Conservation (phyloP, 2,888 invertebrate genomes). For the Lamellibrachia satsuma region DNA sequence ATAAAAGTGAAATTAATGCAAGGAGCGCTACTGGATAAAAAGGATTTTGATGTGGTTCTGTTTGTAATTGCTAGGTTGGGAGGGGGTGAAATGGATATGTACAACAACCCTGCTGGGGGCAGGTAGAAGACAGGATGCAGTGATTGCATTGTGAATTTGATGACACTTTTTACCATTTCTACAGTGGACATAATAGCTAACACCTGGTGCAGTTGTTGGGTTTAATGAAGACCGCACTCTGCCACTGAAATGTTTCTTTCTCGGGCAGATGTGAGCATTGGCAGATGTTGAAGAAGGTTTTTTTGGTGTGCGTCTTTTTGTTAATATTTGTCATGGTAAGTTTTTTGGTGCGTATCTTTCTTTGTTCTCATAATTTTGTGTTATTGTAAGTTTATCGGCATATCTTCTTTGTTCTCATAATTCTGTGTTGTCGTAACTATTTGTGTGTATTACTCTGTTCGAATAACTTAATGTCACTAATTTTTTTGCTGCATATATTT, state of each 20-base stretch:
- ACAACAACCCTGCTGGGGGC: background rate
- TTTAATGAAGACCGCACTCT: background rate
- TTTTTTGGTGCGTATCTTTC: background rate
- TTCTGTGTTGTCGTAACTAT: background rate
- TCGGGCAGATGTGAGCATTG: background rate
- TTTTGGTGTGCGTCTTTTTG: background rate
- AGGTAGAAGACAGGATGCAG: background rate
- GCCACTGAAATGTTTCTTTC: background rate
- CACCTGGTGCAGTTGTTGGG: background rate
- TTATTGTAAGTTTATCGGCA: background rate
- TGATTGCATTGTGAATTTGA: background rate
- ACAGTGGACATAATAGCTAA: background rate
- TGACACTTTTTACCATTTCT: background rate
- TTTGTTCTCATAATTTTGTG: background rate
- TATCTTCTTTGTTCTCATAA: background rate
- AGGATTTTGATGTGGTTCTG: background rate
- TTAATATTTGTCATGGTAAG: background rate
- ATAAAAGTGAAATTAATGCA: constrained; percentile 10
- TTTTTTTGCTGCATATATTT: background rate
- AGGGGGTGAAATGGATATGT: constrained; percentile 10
- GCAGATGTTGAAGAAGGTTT: background rate
- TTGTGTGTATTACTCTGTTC: background rate
- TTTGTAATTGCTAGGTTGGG: background rate
- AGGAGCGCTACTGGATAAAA: background rate
- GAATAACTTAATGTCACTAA: background rate